These are phyloP conservation scores for Ectropis grisescens DNA, from an alignment of 1,140 invertebrate species.

Conservation along the genomic window DNA sequence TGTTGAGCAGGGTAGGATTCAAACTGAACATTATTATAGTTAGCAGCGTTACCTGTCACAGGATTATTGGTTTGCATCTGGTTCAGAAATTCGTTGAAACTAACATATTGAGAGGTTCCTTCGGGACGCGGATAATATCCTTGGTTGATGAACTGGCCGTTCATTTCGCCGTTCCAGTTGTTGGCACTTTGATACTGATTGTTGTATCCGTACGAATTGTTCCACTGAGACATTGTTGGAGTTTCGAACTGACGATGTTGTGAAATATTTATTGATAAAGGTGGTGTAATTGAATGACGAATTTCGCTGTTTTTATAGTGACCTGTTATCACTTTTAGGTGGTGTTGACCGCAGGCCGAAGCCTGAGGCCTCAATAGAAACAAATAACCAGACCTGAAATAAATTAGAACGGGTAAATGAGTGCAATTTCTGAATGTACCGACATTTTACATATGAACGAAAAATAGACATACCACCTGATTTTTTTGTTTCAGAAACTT, in stretches of 20 bases:
- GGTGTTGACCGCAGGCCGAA: conserved; percentile 42
- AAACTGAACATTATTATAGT: conserved; percentile 39
- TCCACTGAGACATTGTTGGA: conserved; percentile 55
- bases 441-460: conserved; percentile 38
- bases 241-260: conserved; percentile 24
- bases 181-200: conserved; percentile 41
- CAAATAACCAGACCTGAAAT: conserved; percentile 32
- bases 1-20: conserved; percentile 36
- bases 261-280: conserved; percentile 26
- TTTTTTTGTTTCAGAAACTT: conserved; percentile 15
- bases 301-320: conserved; percentile 3
- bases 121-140: conserved; percentile 41
- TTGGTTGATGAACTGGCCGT: conserved; percentile 42
- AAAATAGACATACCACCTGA: conserved; percentile 31
- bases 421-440: conserved; percentile 17
- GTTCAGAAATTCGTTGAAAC: conserved; percentile 55
- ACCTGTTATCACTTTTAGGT: conserved; percentile 6
- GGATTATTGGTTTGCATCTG: conserved; percentile 44
- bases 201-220: conserved; percentile 47
- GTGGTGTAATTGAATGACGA: conserved; percentile 1
- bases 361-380: conserved; percentile 33
- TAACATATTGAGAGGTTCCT: conserved; percentile 44
- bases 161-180: conserved; percentile 42
- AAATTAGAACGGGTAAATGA: conserved; percentile 17
- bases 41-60: conserved; percentile 14